These are phyloP conservation scores for Istiophorus platypterus DNA, from an alignment of 2,113 vertebrate genomes.

Conservation along the genomic window DNA sequence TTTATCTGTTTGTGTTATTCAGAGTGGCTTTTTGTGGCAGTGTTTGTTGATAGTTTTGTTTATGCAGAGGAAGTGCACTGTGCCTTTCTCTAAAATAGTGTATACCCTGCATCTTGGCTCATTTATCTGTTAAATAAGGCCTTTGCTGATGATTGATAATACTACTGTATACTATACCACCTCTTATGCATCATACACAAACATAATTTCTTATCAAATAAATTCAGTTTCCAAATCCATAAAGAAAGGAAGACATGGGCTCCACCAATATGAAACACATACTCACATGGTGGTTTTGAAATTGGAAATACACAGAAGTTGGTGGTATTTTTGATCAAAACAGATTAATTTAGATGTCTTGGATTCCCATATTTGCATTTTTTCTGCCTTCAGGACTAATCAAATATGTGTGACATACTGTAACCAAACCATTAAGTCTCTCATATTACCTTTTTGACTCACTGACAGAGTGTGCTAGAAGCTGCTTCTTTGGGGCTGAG, in stretches of 20 bases:
- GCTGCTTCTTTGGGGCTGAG: neutral
- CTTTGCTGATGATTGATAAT: no score
- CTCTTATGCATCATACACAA: no score
- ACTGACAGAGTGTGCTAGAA: neutral
- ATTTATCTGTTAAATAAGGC: neutral
- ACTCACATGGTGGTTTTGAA: no score
- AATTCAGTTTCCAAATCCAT: no score
- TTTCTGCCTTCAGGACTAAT: conserved; percentile 1
- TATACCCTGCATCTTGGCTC: neutral
- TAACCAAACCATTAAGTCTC: neutral
- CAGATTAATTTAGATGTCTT: no score
- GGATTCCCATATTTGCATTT: neutral
- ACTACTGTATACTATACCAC: no score
- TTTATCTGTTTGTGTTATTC: conserved; percentile 22
- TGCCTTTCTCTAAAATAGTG: neutral
- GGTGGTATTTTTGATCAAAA: no score
- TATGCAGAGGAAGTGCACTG: neutral
- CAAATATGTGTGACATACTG: conserved; percentile 2
- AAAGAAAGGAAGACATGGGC: no score
- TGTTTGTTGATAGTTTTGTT: conserved; percentile 5
- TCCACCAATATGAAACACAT: no score
- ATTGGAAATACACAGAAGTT: no score
- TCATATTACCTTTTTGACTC: neutral
- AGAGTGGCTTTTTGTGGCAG: conserved; percentile 2
- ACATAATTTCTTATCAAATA: no score